These are phyloP conservation scores for Phortica okadai DNA, from an alignment of 2,888 invertebrate genomes.

Conservation along the genomic window DNA sequence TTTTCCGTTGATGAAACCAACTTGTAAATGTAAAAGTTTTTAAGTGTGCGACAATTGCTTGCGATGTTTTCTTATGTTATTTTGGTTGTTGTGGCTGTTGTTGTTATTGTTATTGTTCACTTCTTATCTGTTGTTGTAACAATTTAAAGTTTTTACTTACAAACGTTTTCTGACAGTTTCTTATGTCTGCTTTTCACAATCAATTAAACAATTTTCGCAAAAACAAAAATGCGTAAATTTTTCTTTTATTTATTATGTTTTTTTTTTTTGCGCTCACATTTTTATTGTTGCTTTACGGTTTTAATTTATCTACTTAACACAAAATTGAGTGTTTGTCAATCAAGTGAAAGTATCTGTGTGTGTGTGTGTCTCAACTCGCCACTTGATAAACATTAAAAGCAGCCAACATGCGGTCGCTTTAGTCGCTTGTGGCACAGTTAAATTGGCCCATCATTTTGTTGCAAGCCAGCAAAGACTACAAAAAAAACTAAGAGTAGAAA, in stretches of 20 bases:
- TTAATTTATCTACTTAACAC: background rate
- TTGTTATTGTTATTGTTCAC: background rate
- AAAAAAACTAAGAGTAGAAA: background rate
- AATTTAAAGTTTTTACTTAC: background rate
- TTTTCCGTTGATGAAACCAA: constrained; percentile 21
- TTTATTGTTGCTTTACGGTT: background rate
- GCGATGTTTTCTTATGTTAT: background rate
- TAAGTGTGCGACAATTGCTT: constrained; percentile 52
- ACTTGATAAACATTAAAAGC: constrained; percentile 30
- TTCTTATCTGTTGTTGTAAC: background rate
- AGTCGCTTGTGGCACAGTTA: constrained; percentile 12
- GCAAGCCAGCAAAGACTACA: background rate
- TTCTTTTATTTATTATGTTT: background rate
- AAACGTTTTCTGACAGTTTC: background rate
- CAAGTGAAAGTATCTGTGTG: background rate
- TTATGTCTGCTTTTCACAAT: background rate
- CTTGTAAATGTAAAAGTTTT: constrained; percentile 48
- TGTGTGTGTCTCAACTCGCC: constrained; percentile 1
- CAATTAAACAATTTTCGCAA: constrained; percentile 2
- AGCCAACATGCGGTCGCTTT: constrained; percentile 26
- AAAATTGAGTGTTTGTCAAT: constrained; percentile 18
- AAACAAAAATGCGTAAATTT: background rate
- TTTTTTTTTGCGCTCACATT: background rate
- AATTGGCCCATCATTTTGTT: constrained; percentile 1
- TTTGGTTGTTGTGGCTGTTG: background rate